Conservation (phyloP, 2,113 vertebrate genomes). For the Falco punctatus region DNA sequence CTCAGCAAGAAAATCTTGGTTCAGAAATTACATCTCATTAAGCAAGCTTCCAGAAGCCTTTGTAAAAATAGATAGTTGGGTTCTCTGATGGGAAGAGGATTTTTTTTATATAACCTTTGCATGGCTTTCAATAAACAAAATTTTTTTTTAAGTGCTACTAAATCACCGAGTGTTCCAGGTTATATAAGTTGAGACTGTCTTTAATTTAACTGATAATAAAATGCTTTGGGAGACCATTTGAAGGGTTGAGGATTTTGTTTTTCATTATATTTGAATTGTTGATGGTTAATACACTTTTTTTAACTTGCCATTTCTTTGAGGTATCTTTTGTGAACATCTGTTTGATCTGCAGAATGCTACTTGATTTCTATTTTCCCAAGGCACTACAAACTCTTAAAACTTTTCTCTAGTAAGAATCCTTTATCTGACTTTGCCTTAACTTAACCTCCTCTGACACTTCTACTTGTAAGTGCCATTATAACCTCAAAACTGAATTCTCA, state of each 20-base stretch:
- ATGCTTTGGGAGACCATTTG: not conserved
- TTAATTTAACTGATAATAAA: not conserved
- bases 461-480: slow-evolving; percentile 44
- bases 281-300: not conserved
- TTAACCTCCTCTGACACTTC: slow-evolving; percentile 48
- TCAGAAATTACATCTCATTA: slow-evolving; percentile 43
- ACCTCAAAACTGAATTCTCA: slow-evolving; percentile 50
- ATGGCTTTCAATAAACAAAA: slow-evolving; percentile 22
- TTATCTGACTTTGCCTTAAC: not conserved
- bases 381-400: not conserved
- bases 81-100: not conserved
- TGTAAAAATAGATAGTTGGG: not conserved
- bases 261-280: not conserved
- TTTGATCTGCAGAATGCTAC: not conserved
- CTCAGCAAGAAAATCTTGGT: slow-evolving; percentile 6
- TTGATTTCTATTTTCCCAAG: not conserved
- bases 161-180: not conserved
- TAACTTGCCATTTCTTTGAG: not conserved
- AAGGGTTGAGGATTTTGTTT: not conserved
- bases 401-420: not conserved
- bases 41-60: not conserved
- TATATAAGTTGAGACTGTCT: not conserved
- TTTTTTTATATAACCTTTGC: not conserved
- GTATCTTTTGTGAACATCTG: not conserved
- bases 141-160: not conserved